Conservation (phyloP, 2,113 vertebrate species). For the Zosterops hypoxanthus region DNA sequence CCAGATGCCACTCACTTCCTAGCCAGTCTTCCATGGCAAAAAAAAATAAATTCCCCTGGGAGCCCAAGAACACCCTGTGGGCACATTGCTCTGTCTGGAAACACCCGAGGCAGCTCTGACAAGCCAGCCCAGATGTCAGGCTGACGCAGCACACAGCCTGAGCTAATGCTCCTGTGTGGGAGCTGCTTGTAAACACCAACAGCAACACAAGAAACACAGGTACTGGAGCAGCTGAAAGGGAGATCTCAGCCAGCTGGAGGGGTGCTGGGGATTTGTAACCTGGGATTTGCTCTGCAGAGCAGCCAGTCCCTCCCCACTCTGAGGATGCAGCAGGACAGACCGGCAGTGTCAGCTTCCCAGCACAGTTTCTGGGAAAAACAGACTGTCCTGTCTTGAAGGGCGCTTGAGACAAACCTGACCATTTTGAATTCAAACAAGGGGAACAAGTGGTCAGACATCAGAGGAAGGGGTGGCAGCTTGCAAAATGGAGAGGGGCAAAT, state of each 20-base stretch:
- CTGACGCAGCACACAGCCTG: neutral
- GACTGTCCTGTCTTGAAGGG: neutral
- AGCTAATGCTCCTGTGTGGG: neutral
- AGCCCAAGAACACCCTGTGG: slow-evolving; percentile 13
- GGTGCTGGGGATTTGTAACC: neutral
- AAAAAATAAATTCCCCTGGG: neutral
- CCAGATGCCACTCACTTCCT: slow-evolving; percentile 20
- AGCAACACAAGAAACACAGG: neutral
- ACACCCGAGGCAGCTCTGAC: slow-evolving; percentile 29
- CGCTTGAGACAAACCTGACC: neutral
- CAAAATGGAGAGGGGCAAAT: neutral
- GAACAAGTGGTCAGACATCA: neutral
- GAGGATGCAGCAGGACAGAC: neutral
- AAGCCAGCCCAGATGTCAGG: slow-evolving; percentile 48
- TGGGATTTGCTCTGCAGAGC: neutral
- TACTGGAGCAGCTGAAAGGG: neutral
- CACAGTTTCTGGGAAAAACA: neutral
- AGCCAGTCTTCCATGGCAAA: neutral
- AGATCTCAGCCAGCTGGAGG: neutral
- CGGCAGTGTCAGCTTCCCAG: neutral
- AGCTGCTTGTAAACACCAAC: slow-evolving; percentile 8
- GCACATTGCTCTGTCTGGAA: slow-evolving; percentile 26
- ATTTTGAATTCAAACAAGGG: neutral
- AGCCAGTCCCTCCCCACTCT: neutral
- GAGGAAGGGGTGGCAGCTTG: neutral